Base-by-base conservation (phyloP, 2,888 invertebrate genomes). In the Protodeltote pygarga region DNA sequence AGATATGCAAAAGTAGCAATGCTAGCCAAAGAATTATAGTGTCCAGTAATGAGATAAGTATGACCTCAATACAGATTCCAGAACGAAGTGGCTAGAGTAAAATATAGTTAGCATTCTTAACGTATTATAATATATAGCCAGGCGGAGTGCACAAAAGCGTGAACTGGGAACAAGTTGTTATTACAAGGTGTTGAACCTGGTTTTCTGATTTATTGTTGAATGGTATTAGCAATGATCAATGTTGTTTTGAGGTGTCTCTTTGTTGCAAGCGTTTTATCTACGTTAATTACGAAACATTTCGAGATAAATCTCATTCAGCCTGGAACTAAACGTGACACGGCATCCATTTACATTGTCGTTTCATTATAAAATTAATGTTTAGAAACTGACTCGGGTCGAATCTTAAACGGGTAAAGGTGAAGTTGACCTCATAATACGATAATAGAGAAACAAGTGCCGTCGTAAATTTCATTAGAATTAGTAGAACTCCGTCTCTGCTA, bases 131-230 rank as follows among this genome's bases (percentile, higher is more conserved):
- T 79, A 83, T 82, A 80, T 83, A 79, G 80, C 79, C 78, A 74
- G 75, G 72, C 59, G 71, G 73, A 65, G 71, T 64, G 71, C 66
- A 73, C 66, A 66, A 68, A 65, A 66, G 66, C 68, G 37, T 64
- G 64, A 69, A 64, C 69, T 68, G 48, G 65, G 73, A 81, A 84
- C 83, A 83, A 85, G 79, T 82, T 84, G 85, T 86, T 85, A 82
- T 80, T 84, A 86, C 82, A 83, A 85, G 83, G 84, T 85, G 86
- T 85, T 85, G 83, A 84, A 84, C 80, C 83, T 82, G 84, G 78
- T 84, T 86, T 82, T 77, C 79, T 87, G 84, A 87, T 87, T 88
- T 88, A 87, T 84, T 79, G 71, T 78, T 73, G 77, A 75, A 74
- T 79, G 74, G 73, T 78, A 82, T 83, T 85, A 77, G 79, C 77